Evolutionary conservation across 2,797 vertebrate genomes (phyloP), one percentile per base, ranked within the genome.

Genomic region (Crenuchus spilurus): DNA sequence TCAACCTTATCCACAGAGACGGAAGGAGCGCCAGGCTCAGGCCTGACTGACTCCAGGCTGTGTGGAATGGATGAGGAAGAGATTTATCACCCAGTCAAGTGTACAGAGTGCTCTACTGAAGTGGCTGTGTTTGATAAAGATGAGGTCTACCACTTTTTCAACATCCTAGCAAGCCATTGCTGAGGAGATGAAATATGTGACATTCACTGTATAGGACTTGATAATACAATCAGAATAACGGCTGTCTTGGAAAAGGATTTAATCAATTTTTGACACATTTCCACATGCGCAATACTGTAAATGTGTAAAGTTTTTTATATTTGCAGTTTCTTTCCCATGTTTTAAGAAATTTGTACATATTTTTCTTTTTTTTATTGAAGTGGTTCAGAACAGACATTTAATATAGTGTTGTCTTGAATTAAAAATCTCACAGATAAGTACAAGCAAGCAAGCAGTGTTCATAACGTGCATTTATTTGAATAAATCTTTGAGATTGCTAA

Each of bases 131-230:
- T 92, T 14, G 97, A 99, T 84, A 95, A 96, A 76, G 96, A 97
- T 0, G 97, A 99, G 85, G 95, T 99, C 62, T 99, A 96, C 74
- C 97, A 97, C 83, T 99, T 99, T 86, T 97, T 98, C 83, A 99
- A 98, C 84, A 95, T 98, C 86, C 87, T 99, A 74, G 93, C 96
- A 74, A 98, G 97, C 79, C 94, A 99, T 84, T 94, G 94, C 88
- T 99, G 92, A 95, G 18, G 20, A 52, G 26, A 52, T 51, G 24
- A n/a, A n/a, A 10, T 49, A 2, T 30, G 5, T 33, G 42, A 13
- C 13, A 64, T 2, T 48, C 26, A 31, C 20, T 62, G 13, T 61
- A 4, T 26, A 42, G 2, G 30, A 4, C 11, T 46, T 46, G 16
- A 46, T 63, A 8, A 63, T 48, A 26, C n/a, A 42, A 44, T 51